Evolutionary conservation across 2,113 vertebrate genomes (phyloP), one percentile per base, ranked within the genome.

Genomic region (Todiramphus saurophagus): DNA sequence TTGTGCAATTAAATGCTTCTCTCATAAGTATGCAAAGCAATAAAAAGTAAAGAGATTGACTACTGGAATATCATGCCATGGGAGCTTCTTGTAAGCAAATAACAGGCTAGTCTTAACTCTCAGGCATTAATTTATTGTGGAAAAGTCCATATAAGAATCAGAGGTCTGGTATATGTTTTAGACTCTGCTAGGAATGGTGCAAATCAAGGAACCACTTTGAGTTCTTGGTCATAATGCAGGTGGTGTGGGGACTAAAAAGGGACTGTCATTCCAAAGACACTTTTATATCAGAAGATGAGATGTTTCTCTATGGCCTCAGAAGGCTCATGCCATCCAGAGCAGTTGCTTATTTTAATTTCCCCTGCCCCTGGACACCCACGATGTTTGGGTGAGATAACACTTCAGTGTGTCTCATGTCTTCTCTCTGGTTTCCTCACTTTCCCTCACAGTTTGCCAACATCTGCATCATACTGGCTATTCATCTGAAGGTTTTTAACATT

Each of bases 401-500:
- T 78, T 81, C 43, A 60, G 33, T 89, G 75, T 1, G 5, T 30
- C 24, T 87, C 44, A 39, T 28, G 13, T 35, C 58, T 69, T 89
- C 41, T 31, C 16, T 81, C 37, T 43, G 21, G 5, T 93, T 91
- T 91, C 44, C 50, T 77, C 27, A 53, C 43, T 80, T 77, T 73
- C 27, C 14, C 17, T 55, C 25, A 30, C 15, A 80, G 59, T 85
- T 95, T 91, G 59, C 28, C 55, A 91, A 70, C 41, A 89, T 80
- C 81, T 91, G 50, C 41, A 77, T 87, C 48, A 20, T 41, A 41
- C 35, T 80, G 78, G 37, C 23, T 66, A 46, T 74, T 87, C 44
- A 39, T 83, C 37, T 93, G 37, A 87, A 88, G 43, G 10, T 80
- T 93, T 93, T 90, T 92, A 95, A 74, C 84, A 63, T 90, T 93